A percentile compares a stretch with the other conserved stretches of the same genome.
Evolutionary conservation across 2,888 invertebrate species (phyloP).

Genomic region (Tetheella fluctuosa): DNA sequence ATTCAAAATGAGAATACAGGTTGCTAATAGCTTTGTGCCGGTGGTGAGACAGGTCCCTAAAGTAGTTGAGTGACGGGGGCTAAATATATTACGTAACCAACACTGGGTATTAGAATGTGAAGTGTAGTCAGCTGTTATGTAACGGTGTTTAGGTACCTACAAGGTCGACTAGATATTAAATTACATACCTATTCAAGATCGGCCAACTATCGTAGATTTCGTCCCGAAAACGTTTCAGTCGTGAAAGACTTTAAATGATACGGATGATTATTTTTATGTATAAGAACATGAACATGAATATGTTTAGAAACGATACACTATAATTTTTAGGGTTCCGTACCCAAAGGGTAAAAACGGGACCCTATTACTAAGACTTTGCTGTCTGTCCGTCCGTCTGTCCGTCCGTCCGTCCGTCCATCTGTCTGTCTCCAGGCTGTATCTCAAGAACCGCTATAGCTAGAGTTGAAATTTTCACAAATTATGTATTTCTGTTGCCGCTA

Average conservation of each 20-base stretch:
- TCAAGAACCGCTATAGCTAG: no score
- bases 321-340: no score
- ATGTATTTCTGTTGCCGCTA: no score
- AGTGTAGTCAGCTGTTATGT: conserved; percentile 5
- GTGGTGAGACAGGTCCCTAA: neutral
- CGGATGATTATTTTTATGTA: neutral
- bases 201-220: neutral
- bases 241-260: neutral
- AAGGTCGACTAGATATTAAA: conserved; percentile 1
- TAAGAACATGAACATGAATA: no score
- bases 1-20: neutral
- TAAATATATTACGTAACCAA: conserved; percentile 4
- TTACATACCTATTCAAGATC: neutral
- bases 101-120: conserved; percentile 4
- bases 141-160: neutral
- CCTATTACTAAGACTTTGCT: no score
- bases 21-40: neutral
- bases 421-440: no score
- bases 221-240: neutral
- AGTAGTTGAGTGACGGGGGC: conserved; percentile 2
- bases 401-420: no score
- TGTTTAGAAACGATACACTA: no score
- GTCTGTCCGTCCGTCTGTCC: no score
- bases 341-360: no score
- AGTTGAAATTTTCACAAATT: no score